phyloP scores from a whole-genome alignment of 2,888 invertebrate genomes.

The Callimorpha dominula region DNA sequence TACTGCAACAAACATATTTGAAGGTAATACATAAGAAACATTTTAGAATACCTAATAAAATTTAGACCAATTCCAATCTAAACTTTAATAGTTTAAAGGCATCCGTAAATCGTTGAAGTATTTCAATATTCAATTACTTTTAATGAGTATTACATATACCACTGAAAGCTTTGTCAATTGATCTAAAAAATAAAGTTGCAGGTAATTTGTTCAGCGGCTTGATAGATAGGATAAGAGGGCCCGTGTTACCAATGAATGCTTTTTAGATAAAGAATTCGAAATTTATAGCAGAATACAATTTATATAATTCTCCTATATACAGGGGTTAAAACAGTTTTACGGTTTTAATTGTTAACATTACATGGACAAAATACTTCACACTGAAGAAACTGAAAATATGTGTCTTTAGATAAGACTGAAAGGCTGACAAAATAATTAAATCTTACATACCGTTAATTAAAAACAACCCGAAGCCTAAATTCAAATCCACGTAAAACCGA shows the following conservation, averaged over 20 bases:
- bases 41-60: too few species aligned
- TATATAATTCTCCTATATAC: neutral
- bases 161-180: neutral
- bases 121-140: neutral
- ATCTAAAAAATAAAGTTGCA: neutral
- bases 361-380: neutral
- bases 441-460: constrained; percentile 9
- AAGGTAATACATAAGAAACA: too few species aligned
- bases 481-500: constrained; percentile 14
- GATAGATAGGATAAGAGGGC: too few species aligned
- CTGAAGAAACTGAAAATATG: neutral
- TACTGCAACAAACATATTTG: neutral
- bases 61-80: too few species aligned
- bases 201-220: neutral
- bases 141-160: neutral
- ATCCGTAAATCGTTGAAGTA: neutral
- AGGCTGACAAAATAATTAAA: neutral
- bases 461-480: constrained; percentile 12
- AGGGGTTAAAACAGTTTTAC: neutral
- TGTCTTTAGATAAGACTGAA: neutral
- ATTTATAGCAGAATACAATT: too few species aligned
- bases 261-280: neutral
- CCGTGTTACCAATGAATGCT: neutral
- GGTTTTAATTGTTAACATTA: neutral
- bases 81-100: neutral